phyloP scores from a whole-genome alignment of 2,888 invertebrate genomes.

The Exephanes ischioxanthus region DNA sequence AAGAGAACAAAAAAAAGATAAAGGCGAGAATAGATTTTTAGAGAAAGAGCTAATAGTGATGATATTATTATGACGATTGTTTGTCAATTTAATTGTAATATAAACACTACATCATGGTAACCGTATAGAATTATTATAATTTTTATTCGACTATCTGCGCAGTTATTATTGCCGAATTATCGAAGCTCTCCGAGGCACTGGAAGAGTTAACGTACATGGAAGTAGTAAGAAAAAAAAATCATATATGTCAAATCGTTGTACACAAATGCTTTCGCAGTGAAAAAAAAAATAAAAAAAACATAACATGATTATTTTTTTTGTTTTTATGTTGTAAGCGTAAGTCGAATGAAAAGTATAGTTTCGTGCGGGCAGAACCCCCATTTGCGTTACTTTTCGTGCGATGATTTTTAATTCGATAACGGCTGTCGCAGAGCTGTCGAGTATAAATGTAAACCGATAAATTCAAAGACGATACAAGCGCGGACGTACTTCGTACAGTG shows the following conservation, averaged over 20 bases:
- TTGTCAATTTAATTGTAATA: conserved; percentile 78
- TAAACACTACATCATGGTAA: conserved; percentile 71
- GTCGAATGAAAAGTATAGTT: conserved; percentile 44
- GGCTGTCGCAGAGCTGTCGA: conserved; percentile 66
- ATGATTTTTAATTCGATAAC: conserved; percentile 61
- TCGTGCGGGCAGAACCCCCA: conserved; percentile 34
- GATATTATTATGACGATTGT: conserved; percentile 76
- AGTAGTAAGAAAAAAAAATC: conserved; percentile 49
- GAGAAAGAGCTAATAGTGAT: conserved; percentile 73
- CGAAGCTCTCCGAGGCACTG: conserved; percentile 51
- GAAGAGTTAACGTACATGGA: conserved; percentile 37
- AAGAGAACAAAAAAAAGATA: conserved; percentile 14
- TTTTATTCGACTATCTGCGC: conserved; percentile 68
- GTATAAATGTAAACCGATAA: conserved; percentile 63
- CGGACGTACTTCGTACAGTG: conserved; percentile 62
- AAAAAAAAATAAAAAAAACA: conserved; percentile 45
- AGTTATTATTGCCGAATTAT: conserved; percentile 60
- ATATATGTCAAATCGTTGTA: conserved; percentile 70
- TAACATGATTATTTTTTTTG: conserved; percentile 36
- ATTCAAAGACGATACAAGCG: conserved; percentile 58
- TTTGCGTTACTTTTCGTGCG: conserved; percentile 61
- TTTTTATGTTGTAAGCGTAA: conserved; percentile 55
- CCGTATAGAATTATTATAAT: conserved; percentile 70
- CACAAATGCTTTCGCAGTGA: conserved; percentile 75
- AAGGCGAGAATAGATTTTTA: conserved; percentile 73